Base-by-base conservation (phyloP, 2,797 vertebrate species). In the Enteromius treurensis region DNA sequence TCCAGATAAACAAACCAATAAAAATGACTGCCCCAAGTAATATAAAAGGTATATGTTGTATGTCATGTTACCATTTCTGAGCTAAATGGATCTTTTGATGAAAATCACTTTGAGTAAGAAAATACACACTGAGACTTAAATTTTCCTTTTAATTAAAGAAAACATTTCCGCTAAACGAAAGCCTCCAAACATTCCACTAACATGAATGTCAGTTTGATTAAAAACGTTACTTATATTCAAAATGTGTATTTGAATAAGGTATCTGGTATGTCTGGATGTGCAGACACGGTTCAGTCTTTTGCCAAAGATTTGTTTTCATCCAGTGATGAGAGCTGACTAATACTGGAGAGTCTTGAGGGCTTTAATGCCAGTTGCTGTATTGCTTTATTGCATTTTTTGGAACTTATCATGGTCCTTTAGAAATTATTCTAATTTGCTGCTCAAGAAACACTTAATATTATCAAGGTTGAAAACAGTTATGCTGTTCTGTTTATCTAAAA, bases 281-380 rank as follows among this genome's bases (percentile, higher is more conserved):
- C 60, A 73, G 47, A 74, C 37, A 53, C n/a, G 77, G 65, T 82
- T 84, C 71, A 77, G 62, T 79, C 53, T 70, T 58, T 42, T 53
- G 19, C 37, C 37, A 70, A 64, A 71, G 29, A 64, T 80, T 80
- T 78, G 45, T 83, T 85, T 86, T 78, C 55, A 60, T 71, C 62
- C 23, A 55, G 42, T 21, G 37, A 86, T 65, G 64, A 8, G 55
- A 64, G 8, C 78, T 34, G 3, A 45, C 23, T 34, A 81, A 47
- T 47, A 81, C 74, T 21, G 8, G 49, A 75, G 26, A 51, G 68
- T 62, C 55, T 23, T 2, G 17, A 67, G 45, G 34, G 51, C 10
- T 62, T 32, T 14, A 32, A 45, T 62, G 26, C 26, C 60, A 62
- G 58, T 14, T 60, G 23, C 23, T 62, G 14, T 62, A 62, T 62